Percentiles rank a stretch among this genome's conserved stretches.
Evolutionary conservation across 2,797 vertebrate genomes (phyloP).

Genomic region (Muscicapa comitata): DNA sequence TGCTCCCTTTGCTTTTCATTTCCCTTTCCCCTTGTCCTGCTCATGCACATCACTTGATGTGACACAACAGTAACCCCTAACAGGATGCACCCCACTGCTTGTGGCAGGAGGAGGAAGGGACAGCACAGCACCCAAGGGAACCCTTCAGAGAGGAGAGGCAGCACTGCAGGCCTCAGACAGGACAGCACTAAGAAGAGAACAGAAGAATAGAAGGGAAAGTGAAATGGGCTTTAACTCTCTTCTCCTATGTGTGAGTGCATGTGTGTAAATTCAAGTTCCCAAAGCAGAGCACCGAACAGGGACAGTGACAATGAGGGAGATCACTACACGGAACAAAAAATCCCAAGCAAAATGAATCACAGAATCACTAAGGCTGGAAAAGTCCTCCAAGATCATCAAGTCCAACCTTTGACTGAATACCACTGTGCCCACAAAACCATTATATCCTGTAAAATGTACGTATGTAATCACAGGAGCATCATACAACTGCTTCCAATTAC

Average conservation of each 20-base stretch:
- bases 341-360: not conserved
- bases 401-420: not conserved
- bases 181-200: not conserved
- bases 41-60: not conserved
- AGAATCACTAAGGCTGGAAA: not conserved
- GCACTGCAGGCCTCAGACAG: not conserved
- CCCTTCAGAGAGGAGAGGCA: not conserved
- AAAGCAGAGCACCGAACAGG: not conserved
- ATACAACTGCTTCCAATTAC: not conserved
- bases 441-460: accelerated
- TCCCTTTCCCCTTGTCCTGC: not conserved
- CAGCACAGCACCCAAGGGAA: not conserved
- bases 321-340: not conserved
- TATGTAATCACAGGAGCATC: not conserved
- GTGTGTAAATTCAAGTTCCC: not conserved
- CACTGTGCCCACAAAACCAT: not conserved
- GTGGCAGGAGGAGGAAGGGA: not conserved
- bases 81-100: slow-evolving; percentile 8
- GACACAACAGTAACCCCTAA: not conserved
- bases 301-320: not conserved
- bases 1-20: not conserved
- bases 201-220: not conserved
- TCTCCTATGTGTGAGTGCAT: not conserved
- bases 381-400: not conserved
- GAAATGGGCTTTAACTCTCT: not conserved